Base-by-base conservation (phyloP, 1,140 invertebrate species). In the Polypedilum pembai region DNA sequence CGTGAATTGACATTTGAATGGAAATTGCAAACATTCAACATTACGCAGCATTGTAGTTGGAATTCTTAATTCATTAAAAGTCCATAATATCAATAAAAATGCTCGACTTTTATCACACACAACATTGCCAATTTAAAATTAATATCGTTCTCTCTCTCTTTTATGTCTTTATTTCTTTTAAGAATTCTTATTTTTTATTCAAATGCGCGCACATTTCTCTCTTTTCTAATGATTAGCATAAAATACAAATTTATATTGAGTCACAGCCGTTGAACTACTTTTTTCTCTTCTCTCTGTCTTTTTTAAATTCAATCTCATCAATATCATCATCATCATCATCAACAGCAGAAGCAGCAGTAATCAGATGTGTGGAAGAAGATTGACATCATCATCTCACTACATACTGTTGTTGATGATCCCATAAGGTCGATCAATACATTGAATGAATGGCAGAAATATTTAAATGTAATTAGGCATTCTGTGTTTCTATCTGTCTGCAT, bases 381-480 rank as follows among this genome's bases (percentile, higher is more conserved):
- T n/a, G n/a, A 56, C 12, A 56, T 56, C 12, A 56, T 15, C 65
- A 66, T 69, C 17, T 69, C 65, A 18, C 17, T 69, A 7, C 65
- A 8, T 15, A 8, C n/a, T 17, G 45, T 3, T 15, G n/a, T 8
- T 56, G 10, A 56, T 15, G 45, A 12, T 56, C 45, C 12, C 45
- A 56, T 56, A 56, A 56, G 45, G 45, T 56, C 12, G 45, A 69
- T 69, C 65, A 69, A 69, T 69, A 69, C 45, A 17, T 21, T 69
- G 18, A 69, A 69, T 69, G 20, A 21, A 69, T 69, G 65, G 65
- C 65, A 69, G 18, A 69, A 69, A 69, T 69, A 69, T 69, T 69
- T 12, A 69, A 69, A 69, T 69, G 65, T 69, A 69, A 69, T 69
- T 69, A 69, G 65, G 20, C 17, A 69, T 20, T 18, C 15, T 20